phyloP scores from a whole-genome alignment of 2,888 invertebrate species.

The Yponomeuta evonymella region DNA sequence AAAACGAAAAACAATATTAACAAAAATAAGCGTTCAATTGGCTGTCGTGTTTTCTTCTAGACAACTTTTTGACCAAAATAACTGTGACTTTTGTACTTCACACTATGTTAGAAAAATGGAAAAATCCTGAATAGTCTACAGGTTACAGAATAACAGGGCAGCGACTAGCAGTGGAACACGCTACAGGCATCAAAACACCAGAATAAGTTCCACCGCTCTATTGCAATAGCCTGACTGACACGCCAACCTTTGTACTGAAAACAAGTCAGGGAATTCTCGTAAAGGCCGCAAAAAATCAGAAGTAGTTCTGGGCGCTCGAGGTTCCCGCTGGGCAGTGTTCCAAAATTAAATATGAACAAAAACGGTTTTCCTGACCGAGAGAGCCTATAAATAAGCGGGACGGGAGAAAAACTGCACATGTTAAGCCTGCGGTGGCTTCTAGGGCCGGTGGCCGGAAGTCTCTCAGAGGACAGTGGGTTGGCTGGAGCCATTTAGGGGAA shows the following conservation, averaged over 20 bases:
- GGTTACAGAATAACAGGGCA: no score
- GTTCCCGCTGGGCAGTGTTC: not conserved
- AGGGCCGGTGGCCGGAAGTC: conserved; percentile 55
- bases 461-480: not conserved
- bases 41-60: no score
- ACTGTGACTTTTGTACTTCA: no score
- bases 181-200: no score
- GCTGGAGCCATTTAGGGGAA: not conserved
- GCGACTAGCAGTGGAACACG: no score
- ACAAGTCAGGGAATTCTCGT: not conserved
- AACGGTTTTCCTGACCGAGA: not conserved
- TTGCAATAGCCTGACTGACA: not conserved
- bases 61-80: no score
- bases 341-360: conserved; percentile 2
- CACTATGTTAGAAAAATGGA: no score
- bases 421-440: conserved; percentile 32
- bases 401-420: conserved; percentile 16
- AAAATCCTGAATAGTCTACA: no score
- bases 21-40: no score
- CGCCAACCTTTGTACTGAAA: not conserved
- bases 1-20: no score
- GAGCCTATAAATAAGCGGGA: not conserved
- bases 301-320: not conserved
- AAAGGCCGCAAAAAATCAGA: not conserved
- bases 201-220: not conserved